Evolutionary conservation across 2,888 invertebrate genomes (phyloP).

Genomic region (Cryptus viduatorius): DNA sequence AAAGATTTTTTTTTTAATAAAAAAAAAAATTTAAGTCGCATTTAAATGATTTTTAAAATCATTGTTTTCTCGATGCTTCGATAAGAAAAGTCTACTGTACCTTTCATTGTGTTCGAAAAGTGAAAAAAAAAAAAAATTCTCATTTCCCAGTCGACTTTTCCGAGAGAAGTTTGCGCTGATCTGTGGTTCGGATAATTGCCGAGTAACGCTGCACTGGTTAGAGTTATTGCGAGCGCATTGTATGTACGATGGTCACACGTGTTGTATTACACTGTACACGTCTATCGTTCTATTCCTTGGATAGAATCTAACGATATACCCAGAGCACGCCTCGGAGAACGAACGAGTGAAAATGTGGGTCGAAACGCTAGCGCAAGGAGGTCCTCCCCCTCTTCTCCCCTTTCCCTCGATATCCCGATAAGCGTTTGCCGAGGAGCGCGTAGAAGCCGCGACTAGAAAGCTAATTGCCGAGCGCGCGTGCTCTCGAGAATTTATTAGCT

Average conservation of each 20-base stretch:
- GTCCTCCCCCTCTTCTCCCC: no score
- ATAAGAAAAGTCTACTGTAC: not conserved
- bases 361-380: conserved; percentile 50
- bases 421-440: conserved; percentile 57
- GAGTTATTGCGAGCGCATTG: conserved; percentile 14
- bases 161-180: not conserved
- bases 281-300: conserved; percentile 27
- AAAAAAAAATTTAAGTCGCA: not conserved
- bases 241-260: conserved; percentile 26
- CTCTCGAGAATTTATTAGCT: conserved; percentile 56
- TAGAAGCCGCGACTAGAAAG: conserved; percentile 63
- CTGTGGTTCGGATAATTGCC: not conserved
- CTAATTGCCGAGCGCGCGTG: conserved; percentile 61
- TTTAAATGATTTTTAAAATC: no score
- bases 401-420: conserved; percentile 53
- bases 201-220: not conserved
- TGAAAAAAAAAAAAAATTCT: conserved; percentile 3
- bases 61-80: no score
- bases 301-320: conserved; percentile 1
- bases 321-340: conserved; percentile 44
- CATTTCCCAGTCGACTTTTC: not conserved
- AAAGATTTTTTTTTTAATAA: not conserved
- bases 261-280: conserved; percentile 21
- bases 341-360: conserved; percentile 66
- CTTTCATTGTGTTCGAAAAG: not conserved